phyloP scores from a whole-genome alignment of 1,140 invertebrate genomes.

The Platyscapa corneri region DNA sequence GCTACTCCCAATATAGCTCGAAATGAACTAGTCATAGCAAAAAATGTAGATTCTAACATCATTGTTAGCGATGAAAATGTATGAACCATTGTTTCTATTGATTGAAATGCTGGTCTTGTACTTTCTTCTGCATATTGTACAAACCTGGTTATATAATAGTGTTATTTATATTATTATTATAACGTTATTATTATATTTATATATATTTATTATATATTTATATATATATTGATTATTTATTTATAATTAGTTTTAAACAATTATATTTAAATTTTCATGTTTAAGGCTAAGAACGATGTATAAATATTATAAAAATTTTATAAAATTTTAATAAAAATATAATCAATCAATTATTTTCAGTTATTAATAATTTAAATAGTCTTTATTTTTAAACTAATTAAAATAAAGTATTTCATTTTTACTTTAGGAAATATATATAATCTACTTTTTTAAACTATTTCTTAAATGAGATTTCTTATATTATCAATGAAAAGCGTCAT shows the following conservation, averaged over 20 bases:
- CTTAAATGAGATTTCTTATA: too few species aligned
- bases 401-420: too few species aligned
- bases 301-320: not conserved
- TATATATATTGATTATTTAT: too few species aligned
- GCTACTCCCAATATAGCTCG: constrained; percentile 95
- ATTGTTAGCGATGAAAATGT: constrained; percentile 95
- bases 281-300: not conserved
- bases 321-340: too few species aligned
- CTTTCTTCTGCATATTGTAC: constrained; percentile 92
- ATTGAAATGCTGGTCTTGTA: constrained; percentile 93
- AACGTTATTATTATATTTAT: too few species aligned
- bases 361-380: too few species aligned
- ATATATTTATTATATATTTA: too few species aligned
- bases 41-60: constrained; percentile 97
- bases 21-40: constrained; percentile 95
- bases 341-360: too few species aligned
- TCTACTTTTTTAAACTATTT: too few species aligned
- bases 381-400: too few species aligned
- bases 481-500: too few species aligned
- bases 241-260: not conserved
- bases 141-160: constrained; percentile 81
- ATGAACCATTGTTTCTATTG: constrained; percentile 92
- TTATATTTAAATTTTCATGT: not conserved
- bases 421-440: too few species aligned
- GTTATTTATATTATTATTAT: constrained; percentile 18